A percentile compares a stretch with the other conserved stretches of the same genome.
phyloP scores from a whole-genome alignment of 2,797 vertebrate genomes.

The Staurois parvus region DNA sequence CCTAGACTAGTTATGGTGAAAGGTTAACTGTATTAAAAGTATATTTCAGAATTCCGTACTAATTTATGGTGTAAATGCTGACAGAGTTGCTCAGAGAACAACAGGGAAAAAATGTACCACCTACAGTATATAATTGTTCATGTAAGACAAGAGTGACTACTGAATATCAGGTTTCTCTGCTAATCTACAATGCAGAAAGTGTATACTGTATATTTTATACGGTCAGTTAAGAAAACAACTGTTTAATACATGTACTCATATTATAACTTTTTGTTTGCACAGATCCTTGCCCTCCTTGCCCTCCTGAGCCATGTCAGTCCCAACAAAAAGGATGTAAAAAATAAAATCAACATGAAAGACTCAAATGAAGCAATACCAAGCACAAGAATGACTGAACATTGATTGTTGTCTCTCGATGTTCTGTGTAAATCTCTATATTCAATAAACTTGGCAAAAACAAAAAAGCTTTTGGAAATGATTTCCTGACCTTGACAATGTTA shows the following conservation, averaged over 20 bases:
- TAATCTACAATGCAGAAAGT: too few species aligned
- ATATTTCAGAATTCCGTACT: too few species aligned
- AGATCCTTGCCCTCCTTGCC: conserved; percentile 41
- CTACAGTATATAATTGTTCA: too few species aligned
- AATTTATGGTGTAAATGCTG: too few species aligned
- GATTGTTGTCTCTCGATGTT: background rate
- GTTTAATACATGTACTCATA: background rate
- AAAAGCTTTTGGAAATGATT: background rate
- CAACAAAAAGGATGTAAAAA: conserved; percentile 24
- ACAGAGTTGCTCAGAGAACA: too few species aligned
- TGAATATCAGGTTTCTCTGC: too few species aligned
- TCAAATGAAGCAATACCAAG: background rate
- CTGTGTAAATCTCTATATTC: background rate
- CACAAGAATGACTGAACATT: background rate
- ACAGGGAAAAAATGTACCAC: too few species aligned
- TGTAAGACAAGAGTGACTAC: too few species aligned
- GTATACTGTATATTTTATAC: too few species aligned
- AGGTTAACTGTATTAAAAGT: too few species aligned
- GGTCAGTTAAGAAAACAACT: background rate
- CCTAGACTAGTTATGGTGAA: too few species aligned
- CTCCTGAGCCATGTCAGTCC: conserved; percentile 33
- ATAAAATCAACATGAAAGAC: background rate
- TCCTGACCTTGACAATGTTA: background rate
- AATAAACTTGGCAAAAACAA: background rate
- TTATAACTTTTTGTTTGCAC: conserved; percentile 1